Evolutionary conservation across 1,140 invertebrate genomes (phyloP), one percentile per base, ranked within the genome.

Genomic region (Contarinia nasturtii): DNA sequence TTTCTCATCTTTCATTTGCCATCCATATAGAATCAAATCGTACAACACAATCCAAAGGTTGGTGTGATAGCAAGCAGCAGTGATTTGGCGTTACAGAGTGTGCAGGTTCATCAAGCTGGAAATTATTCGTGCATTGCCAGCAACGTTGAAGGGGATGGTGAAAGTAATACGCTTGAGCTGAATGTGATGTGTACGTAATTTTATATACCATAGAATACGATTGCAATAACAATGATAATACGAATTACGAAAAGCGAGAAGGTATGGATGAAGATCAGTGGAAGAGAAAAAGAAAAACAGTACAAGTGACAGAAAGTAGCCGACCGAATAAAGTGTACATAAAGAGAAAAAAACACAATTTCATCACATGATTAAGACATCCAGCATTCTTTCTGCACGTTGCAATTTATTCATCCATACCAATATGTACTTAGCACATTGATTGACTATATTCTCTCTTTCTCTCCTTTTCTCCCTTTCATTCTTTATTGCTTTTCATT

Each of bases 181-280:
- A 84, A 82, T 72, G 79, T 91, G 54, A 86, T 89, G 76, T 90
- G 86, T 89, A 74, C 87, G 87, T 85, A 63, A 27, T 27, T 27
- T 27, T 27, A 27, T 27, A 27, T 10, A 10, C 27, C 27, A 27
- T 27, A 27, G 27, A 27, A 27, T 27, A 27, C 27, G 27, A 27
- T 27, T 27, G 27, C 4, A 27, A 27, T 27, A 27, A 27, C 27
- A 27, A 10, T 27, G 27, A 27, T 27, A 10, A 27, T n/a, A 27
- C 27, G 27, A 27, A 27, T 40, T 40, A 18, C 37, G 18, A 4
- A n/a, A 7, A 5, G 37, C 18, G 4, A n/a, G 4, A 40, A 27
- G 27, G 27, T 5, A 10, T 27, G 27, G n/a, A n/a, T 27, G 27
- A 27, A 27, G 10, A 27, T 3, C 27, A 27, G 3, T 27, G 4